phyloP scores from a whole-genome alignment of 2,888 invertebrate genomes.

The Ypsolopha sequella region DNA sequence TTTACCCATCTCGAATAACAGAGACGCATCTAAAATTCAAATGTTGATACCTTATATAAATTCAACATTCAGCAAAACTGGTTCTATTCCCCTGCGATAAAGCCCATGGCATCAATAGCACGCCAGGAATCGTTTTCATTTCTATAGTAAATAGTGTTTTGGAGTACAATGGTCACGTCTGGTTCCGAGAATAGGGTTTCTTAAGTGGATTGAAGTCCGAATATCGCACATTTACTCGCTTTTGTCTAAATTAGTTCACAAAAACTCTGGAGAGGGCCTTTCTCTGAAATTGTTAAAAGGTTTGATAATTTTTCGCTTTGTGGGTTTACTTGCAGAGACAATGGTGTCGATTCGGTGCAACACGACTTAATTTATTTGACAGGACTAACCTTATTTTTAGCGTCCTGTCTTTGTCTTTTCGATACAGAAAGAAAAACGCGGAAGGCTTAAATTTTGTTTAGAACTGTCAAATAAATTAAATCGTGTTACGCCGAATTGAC shows the following conservation, averaged over 20 bases:
- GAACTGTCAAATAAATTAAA: no score
- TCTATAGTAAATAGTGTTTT: constrained; percentile 8
- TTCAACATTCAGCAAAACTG: neutral
- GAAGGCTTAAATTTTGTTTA: no score
- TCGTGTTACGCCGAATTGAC: no score
- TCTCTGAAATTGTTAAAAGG: neutral
- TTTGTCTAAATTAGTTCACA: neutral
- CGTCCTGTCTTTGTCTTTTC: no score
- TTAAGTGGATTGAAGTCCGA: constrained; percentile 3
- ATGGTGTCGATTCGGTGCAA: no score
- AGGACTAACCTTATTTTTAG: no score
- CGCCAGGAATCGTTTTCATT: constrained; percentile 38
- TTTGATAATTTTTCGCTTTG: neutral
- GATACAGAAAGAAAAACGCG: no score
- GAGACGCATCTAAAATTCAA: constrained; percentile 5
- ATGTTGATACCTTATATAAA: constrained; percentile 1
- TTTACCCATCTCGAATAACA: constrained; percentile 4
- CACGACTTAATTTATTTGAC: no score
- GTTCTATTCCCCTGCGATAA: neutral
- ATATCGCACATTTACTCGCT: neutral
- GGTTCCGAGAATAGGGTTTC: neutral
- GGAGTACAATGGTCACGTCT: constrained; percentile 1
- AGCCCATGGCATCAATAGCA: constrained; percentile 12
- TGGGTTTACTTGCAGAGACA: neutral
- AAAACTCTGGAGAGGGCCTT: neutral